These are phyloP conservation scores for Zaprionus ornatus DNA, from an alignment of 1,140 invertebrate species.

Conservation along the genomic window DNA sequence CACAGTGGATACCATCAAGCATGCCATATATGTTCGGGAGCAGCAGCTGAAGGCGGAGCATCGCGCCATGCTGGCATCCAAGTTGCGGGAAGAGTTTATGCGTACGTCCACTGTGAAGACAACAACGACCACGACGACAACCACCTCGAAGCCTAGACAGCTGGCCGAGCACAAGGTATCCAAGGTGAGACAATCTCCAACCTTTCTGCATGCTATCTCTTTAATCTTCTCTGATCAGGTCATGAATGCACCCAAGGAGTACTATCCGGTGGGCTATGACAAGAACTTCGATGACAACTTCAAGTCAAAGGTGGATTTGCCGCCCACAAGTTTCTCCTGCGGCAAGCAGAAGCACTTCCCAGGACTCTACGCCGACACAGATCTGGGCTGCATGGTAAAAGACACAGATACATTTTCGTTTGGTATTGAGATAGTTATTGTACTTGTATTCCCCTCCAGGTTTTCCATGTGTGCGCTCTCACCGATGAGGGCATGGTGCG, in stretches of 20 bases:
- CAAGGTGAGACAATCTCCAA: conserved; percentile 52
- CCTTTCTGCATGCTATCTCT: not conserved
- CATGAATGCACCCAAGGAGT: conserved; percentile 94
- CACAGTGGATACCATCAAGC: conserved; percentile 89
- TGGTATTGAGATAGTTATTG: not conserved
- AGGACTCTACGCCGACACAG: conserved; percentile 94
- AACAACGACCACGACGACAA: conserved; percentile 83
- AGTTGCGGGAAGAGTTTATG: conserved; percentile 74
- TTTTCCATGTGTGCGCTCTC: conserved; percentile 95
- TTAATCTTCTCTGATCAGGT: conserved; percentile 84
- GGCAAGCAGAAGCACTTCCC: conserved; percentile 95
- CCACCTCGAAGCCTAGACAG: conserved; percentile 48
- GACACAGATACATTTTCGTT: not conserved
- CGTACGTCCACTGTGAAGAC: conserved; percentile 84
- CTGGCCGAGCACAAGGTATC: conserved; percentile 72
- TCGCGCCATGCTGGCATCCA: conserved; percentile 66
- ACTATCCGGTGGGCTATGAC: conserved; percentile 93
- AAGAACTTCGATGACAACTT: conserved; percentile 95
- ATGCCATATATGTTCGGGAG: conserved; percentile 88
- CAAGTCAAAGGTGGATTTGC: conserved; percentile 91
- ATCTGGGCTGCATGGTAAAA: conserved; percentile 94
- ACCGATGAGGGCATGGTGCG: conserved; percentile 94
- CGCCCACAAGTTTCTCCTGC: conserved; percentile 94
- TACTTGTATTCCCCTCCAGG: conserved; percentile 85
- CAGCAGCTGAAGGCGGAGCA: conserved; percentile 86